phyloP scores from a whole-genome alignment of 2,113 vertebrate genomes.

The Amblyopsis rosae region DNA sequence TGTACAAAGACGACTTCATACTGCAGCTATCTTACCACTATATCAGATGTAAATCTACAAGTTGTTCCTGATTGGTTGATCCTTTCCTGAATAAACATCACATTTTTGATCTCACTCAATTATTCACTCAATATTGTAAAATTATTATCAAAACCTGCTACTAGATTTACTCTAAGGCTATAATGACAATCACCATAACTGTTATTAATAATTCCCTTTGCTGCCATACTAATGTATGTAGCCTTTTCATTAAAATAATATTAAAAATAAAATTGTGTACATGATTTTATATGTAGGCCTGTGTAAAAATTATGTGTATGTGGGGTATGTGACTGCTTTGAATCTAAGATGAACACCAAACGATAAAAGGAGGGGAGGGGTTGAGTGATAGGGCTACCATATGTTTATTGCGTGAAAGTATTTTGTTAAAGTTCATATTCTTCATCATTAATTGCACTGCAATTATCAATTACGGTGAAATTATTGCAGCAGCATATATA shows the following conservation, averaged over 20 bases:
- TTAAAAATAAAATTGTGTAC: constrained; percentile 2
- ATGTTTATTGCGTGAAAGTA: no score
- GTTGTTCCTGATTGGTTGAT: constrained; percentile 29
- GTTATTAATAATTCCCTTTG: constrained; percentile 9
- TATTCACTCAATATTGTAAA: no score
- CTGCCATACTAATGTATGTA: constrained; percentile 31
- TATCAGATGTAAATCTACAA: constrained; percentile 33
- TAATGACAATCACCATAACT: background rate
- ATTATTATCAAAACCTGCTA: constrained; percentile 7
- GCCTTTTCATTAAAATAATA: constrained; percentile 39
- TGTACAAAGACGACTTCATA: background rate
- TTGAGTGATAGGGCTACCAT: no score
- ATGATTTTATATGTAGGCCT: no score
- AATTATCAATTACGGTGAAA: no score
- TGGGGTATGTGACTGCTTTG: no score
- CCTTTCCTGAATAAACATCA: background rate
- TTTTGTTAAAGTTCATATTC: no score
- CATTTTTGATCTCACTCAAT: no score
- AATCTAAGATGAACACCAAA: no score
- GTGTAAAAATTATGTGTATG: no score
- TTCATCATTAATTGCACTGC: no score
- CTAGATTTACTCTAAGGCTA: background rate
- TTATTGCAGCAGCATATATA: background rate
- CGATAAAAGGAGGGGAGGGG: no score
- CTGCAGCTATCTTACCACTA: constrained; percentile 15